A percentile compares a stretch with the other conserved stretches of the same genome.
Evolutionary conservation across 2,113 vertebrate species (phyloP).

Genomic region (Drymodes brunneopygia): DNA sequence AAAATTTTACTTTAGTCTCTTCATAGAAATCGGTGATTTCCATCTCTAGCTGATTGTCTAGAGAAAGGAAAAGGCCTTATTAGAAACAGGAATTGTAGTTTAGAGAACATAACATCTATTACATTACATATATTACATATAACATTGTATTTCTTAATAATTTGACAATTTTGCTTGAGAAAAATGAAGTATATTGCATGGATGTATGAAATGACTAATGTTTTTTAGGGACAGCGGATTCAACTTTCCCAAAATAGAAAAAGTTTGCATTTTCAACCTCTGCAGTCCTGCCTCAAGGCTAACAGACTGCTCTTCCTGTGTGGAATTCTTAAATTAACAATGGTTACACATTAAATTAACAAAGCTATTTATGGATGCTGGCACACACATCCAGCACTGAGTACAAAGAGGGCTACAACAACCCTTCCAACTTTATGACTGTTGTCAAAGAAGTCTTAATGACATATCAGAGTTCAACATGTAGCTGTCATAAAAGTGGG

Average conservation of each 20-base stretch:
- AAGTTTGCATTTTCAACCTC: not conserved
- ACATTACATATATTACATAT: too few species aligned
- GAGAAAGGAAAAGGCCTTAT: not conserved
- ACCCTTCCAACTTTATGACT: not conserved
- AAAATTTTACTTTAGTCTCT: constrained; percentile 93
- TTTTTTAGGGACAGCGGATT: not conserved
- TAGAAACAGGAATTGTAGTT: not conserved
- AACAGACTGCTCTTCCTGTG: not conserved
- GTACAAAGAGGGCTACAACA: not conserved
- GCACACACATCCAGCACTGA: not conserved
- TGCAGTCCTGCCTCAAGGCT: not conserved
- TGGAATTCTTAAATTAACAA: not conserved
- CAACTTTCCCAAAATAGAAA: not conserved
- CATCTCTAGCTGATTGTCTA: constrained; percentile 71
- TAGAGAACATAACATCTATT: not conserved
- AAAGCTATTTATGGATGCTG: not conserved
- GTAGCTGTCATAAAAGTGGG: not conserved
- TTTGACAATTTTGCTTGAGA: not conserved
- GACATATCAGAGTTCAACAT: not conserved
- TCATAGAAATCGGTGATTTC: constrained; percentile 84
- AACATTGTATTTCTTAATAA: not conserved
- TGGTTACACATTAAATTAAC: not conserved
- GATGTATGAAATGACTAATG: not conserved
- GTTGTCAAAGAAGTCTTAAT: not conserved
- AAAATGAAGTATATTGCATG: not conserved